Evolutionary conservation across 2,888 invertebrate species (phyloP).

Genomic region (Trachelus troglodyta): DNA sequence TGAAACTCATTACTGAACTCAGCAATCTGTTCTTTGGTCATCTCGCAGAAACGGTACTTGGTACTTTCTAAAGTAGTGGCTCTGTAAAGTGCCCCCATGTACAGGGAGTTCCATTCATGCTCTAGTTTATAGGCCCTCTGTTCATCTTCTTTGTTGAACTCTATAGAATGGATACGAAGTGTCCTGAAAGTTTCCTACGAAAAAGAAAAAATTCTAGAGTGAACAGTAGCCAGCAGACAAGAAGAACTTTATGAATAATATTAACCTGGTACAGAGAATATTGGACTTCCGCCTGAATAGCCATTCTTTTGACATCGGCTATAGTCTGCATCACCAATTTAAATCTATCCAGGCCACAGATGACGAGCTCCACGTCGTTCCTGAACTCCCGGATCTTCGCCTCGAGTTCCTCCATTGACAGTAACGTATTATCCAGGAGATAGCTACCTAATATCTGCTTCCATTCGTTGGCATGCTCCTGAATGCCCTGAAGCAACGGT

Average conservation of each 20-base stretch:
- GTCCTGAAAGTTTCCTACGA: slow-evolving; percentile 83
- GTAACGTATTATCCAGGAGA: slow-evolving; percentile 75
- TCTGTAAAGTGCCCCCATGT: slow-evolving; percentile 77
- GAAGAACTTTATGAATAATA: not conserved
- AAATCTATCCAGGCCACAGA: slow-evolving; percentile 83
- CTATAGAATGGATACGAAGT: slow-evolving; percentile 77
- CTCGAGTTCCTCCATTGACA: slow-evolving; percentile 77
- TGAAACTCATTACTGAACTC: slow-evolving; percentile 73
- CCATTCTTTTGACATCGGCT: slow-evolving; percentile 77
- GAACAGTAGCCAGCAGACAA: not conserved
- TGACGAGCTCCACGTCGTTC: slow-evolving; percentile 78
- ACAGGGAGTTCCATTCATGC: slow-evolving; percentile 77
- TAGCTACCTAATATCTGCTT: slow-evolving; percentile 78
- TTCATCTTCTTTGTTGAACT: slow-evolving; percentile 72
- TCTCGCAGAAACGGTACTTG: slow-evolving; percentile 87
- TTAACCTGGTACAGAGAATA: slow-evolving; percentile 70
- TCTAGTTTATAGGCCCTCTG: slow-evolving; percentile 72
- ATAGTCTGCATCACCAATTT: slow-evolving; percentile 89
- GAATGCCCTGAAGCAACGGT: slow-evolving; percentile 77
- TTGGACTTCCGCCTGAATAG: slow-evolving; percentile 81
- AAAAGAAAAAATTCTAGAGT: not conserved
- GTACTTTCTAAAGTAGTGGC: slow-evolving; percentile 79
- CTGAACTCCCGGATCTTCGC: slow-evolving; percentile 76
- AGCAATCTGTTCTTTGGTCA: slow-evolving; percentile 81
- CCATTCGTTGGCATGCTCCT: slow-evolving; percentile 84